phyloP scores from a whole-genome alignment of 1,140 invertebrate species.

The Aphaenogaster ashmeadi region DNA sequence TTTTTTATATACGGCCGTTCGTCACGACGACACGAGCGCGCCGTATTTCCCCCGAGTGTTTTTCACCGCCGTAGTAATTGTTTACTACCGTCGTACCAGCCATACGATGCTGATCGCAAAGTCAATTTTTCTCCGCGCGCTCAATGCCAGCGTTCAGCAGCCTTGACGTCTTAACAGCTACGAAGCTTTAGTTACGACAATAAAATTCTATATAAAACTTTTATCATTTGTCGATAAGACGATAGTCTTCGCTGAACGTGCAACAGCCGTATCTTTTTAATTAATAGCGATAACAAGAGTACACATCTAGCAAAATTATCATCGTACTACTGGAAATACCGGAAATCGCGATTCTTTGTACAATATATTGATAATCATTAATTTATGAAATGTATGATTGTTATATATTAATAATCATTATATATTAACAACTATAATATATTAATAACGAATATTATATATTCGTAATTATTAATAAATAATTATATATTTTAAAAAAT shows the following conservation, averaged over 20 bases:
- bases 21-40: conserved; percentile 62
- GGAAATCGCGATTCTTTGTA: neutral
- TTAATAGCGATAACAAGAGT: conserved; percentile 26
- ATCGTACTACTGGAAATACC: neutral
- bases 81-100: conserved; percentile 46
- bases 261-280: neutral
- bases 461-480: neutral
- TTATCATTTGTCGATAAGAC: neutral
- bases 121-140: conserved; percentile 45
- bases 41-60: conserved; percentile 70
- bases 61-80: conserved; percentile 65
- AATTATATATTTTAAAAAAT: neutral
- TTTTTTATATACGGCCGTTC: conserved; percentile 59
- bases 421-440: neutral
- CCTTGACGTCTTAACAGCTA: neutral
- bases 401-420: neutral
- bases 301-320: neutral
- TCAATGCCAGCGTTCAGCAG: neutral
- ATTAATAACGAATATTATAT: neutral
- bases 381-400: neutral
- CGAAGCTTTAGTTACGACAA: conserved; percentile 4
- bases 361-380: neutral
- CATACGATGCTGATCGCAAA: conserved; percentile 56
- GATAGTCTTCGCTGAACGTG: neutral
- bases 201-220: conserved; percentile 35